A percentile compares a stretch with the other conserved stretches of the same genome.
phyloP scores from a whole-genome alignment of 1,140 invertebrate species.

The Cyphomyrmex costatus region DNA sequence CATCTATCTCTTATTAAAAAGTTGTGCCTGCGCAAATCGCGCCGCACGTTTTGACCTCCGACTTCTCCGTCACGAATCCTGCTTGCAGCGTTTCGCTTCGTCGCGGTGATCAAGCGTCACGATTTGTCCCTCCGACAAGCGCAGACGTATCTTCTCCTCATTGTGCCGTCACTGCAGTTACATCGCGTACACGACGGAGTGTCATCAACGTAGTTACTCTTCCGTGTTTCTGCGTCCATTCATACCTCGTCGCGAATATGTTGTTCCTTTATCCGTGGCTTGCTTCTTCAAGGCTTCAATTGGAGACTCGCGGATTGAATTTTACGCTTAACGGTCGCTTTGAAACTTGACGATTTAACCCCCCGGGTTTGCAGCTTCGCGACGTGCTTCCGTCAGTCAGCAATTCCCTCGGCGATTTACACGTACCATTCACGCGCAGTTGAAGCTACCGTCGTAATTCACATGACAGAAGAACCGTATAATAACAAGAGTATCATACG shows the following conservation, averaged over 20 bases:
- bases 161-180: neutral
- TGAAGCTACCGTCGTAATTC: neutral
- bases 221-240: slow-evolving; percentile 9
- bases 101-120: neutral
- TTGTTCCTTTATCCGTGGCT: neutral
- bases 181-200: slow-evolving; percentile 8
- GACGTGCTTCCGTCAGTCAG: neutral
- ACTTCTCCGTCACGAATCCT: slow-evolving; percentile 3
- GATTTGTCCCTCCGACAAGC: neutral
- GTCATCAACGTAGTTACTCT: slow-evolving; percentile 38
- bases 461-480: neutral
- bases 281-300: neutral
- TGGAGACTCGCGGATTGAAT: neutral
- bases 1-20: slow-evolving; percentile 12
- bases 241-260: neutral
- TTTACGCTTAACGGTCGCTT: neutral
- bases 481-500: neutral
- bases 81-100: slow-evolving; percentile 26
- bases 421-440: neutral
- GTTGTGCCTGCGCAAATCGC: neutral
- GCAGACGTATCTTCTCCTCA: neutral
- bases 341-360: neutral
- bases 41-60: slow-evolving; percentile 30
- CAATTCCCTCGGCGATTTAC: neutral
- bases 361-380: neutral